Base-by-base conservation (phyloP, 2,888 invertebrate genomes). In the Suillia variegata region DNA sequence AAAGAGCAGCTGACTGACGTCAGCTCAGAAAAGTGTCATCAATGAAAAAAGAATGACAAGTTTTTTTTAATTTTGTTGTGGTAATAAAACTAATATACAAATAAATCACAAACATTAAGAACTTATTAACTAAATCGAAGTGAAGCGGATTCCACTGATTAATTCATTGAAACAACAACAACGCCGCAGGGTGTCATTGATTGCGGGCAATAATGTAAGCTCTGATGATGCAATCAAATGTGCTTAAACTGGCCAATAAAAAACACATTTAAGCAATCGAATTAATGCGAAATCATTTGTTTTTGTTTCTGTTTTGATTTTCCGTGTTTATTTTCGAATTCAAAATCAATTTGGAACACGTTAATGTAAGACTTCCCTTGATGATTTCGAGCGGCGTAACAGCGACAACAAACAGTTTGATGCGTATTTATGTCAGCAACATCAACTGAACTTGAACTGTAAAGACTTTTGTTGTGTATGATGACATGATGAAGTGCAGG, bases 221-320 rank as follows among this genome's bases (percentile, higher is more conserved):
- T 12, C 12, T 5, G 31, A n/a, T 13, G 38, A 26, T 38, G 38
- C 38, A 38, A 38, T 45, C 56, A 62, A 63, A 62, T 67, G 62
- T 70, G 62, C 58, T 58, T 58, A 62, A 65, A 72, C 67, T 70
- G 62, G 62, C 63, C 71, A 70, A 71, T 73, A 68, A 73, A 71
- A 73, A 71, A 71, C 64, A 42, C 69, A 71, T 74, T 65, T 70
- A 67, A 74, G 67, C n/a, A n/a, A n/a, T n/a, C n/a, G n/a, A n/a
- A n/a, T n/a, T n/a, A n/a, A n/a, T n/a, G n/a, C n/a, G n/a, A n/a
- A n/a, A n/a, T n/a, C n/a, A n/a, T n/a, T n/a, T n/a, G n/a, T n/a
- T n/a, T n/a, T n/a, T n/a, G n/a, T n/a, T n/a, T n/a, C n/a, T n/a
- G n/a, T n/a, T n/a, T n/a, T n/a, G n/a, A n/a, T n/a, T n/a, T n/a